These are phyloP conservation scores for Monopterus albus DNA, from an alignment of 2,113 vertebrate species.

Conservation along the genomic window DNA sequence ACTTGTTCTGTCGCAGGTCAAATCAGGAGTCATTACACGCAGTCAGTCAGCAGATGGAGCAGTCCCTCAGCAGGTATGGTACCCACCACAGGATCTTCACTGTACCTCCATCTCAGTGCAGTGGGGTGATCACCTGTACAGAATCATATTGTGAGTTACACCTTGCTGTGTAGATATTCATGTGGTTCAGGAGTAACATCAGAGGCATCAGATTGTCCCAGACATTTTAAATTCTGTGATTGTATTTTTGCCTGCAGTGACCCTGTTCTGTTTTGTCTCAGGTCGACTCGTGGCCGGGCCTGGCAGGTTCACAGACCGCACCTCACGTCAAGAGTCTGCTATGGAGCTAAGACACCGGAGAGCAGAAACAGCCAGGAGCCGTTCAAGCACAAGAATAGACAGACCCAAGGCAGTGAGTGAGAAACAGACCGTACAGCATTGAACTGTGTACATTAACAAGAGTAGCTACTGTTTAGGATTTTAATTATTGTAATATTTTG, in stretches of 20 bases:
- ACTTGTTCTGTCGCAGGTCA: conserved; percentile 30
- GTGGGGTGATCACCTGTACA: background rate
- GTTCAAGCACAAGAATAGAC: conserved; percentile 40
- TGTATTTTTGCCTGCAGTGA: background rate
- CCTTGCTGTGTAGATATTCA: background rate
- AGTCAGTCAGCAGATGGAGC: conserved; percentile 42
- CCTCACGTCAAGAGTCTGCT: conserved; percentile 47
- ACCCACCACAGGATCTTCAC: no score
- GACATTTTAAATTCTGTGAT: conserved; percentile 5
- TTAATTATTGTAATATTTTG: no score
- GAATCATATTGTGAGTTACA: no score
- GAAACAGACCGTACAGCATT: background rate
- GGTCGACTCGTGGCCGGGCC: conserved; percentile 43
- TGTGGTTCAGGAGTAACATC: conserved; percentile 5
- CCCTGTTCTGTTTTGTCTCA: conserved; percentile 48
- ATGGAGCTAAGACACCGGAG: conserved; percentile 27
- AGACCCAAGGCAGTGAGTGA: conserved; percentile 67
- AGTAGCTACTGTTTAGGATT: no score
- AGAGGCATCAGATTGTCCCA: background rate
- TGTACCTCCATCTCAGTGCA: conserved; percentile 24
- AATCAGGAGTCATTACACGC: conserved; percentile 34
- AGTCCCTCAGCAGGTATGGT: conserved; percentile 63
- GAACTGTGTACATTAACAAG: no score
- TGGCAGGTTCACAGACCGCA: conserved; percentile 38
- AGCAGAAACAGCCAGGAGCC: conserved; percentile 35